Conservation (phyloP, 2,888 invertebrate genomes). For the Helleia helle region DNA sequence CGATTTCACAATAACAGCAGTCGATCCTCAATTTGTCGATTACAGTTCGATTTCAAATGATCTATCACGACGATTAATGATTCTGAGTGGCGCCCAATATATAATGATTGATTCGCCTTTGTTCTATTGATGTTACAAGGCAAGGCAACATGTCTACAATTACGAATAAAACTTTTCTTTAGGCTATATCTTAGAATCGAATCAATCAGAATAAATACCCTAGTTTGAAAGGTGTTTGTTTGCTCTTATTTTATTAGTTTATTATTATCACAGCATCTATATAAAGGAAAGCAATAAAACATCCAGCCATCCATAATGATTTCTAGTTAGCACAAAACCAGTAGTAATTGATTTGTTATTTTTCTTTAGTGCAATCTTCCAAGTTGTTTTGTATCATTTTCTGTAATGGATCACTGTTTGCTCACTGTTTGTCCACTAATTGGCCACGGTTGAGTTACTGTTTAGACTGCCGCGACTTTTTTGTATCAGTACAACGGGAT, state of each 20-base stretch:
- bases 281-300: too few relatives aligned
- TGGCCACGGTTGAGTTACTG: slow-evolving; percentile 14
- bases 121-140: background rate
- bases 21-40: slow-evolving; percentile 7
- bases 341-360: background rate
- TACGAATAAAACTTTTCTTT: background rate
- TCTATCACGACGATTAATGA: slow-evolving; percentile 11
- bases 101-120: slow-evolving; percentile 3
- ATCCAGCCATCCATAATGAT: too few relatives aligned
- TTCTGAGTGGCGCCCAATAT: slow-evolving; percentile 5
- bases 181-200: too few relatives aligned
- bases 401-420: background rate
- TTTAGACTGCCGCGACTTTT: slow-evolving; percentile 8
- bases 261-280: too few relatives aligned
- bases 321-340: background rate
- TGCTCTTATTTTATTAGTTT: too few relatives aligned
- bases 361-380: too few relatives aligned
- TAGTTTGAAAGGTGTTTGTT: too few relatives aligned
- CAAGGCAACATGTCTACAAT: background rate
- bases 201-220: too few relatives aligned
- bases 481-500: background rate
- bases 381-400: background rate
- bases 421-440: slow-evolving; percentile 16
- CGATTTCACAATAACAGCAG: slow-evolving; percentile 4
- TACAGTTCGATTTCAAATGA: slow-evolving; percentile 9